phyloP scores from a whole-genome alignment of 2,797 vertebrate genomes.

The Rhynchonycteris naso region DNA sequence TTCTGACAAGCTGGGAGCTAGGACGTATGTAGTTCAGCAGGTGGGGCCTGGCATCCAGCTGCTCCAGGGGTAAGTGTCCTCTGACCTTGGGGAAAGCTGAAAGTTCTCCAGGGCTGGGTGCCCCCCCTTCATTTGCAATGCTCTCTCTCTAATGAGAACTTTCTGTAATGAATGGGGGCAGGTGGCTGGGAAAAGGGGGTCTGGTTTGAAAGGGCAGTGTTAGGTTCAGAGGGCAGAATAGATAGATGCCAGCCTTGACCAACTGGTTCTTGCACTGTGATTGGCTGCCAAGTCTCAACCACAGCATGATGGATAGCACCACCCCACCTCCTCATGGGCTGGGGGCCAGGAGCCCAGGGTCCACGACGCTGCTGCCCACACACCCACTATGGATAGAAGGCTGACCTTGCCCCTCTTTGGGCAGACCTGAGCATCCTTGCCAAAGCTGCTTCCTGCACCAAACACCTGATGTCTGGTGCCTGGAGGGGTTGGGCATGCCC shows the following conservation, averaged over 20 bases:
- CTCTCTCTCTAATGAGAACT: not conserved
- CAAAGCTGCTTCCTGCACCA: not conserved
- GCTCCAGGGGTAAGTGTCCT: conserved; percentile 1
- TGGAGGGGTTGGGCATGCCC: not conserved
- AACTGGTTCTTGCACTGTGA: not conserved
- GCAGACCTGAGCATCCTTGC: not conserved
- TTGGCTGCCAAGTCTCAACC: not conserved
- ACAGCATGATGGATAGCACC: not conserved
- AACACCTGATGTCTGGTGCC: not conserved
- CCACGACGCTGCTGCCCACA: not conserved
- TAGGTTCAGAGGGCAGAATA: not conserved
- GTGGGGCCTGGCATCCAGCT: not conserved
- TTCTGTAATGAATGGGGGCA: not conserved
- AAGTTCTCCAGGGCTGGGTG: not conserved
- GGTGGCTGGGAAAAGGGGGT: not conserved
- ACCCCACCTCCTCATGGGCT: rapidly evolving
- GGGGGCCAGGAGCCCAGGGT: not conserved
- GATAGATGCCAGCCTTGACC: not conserved
- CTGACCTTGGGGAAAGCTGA: not conserved
- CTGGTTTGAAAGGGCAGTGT: not conserved
- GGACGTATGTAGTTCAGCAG: not conserved
- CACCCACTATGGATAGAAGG: not conserved
- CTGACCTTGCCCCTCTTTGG: not conserved
- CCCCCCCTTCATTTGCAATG: not conserved
- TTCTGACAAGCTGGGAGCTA: not conserved